Conservation (phyloP, 2,888 invertebrate genomes). For the Dendrolimus pini region DNA sequence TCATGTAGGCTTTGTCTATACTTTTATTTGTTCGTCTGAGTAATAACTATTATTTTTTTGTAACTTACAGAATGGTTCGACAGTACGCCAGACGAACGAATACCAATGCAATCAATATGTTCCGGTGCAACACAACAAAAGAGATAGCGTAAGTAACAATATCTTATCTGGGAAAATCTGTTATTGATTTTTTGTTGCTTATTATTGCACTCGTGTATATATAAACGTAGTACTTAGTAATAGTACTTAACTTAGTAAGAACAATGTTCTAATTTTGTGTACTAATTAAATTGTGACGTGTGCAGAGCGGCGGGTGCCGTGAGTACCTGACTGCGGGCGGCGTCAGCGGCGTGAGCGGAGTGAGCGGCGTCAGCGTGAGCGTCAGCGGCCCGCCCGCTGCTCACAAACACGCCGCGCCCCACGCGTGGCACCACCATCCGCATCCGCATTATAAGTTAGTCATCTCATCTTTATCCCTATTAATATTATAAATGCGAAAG, state of each 20-base stretch:
- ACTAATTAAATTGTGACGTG: no score
- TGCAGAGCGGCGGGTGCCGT: constrained; percentile 61
- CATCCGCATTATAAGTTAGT: constrained; percentile 62
- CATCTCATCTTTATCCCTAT: constrained; percentile 14
- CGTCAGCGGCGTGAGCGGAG: constrained; percentile 20
- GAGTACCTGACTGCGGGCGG: constrained; percentile 44
- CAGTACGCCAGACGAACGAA: constrained; percentile 57
- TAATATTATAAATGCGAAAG: not conserved
- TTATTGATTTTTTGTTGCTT: no score
- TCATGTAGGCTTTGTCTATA: no score
- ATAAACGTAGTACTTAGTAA: no score
- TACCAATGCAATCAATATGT: constrained; percentile 70
- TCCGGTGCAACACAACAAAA: constrained; percentile 58
- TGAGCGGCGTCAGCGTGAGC: constrained; percentile 43
- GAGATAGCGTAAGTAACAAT: constrained; percentile 51
- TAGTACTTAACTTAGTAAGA: no score
- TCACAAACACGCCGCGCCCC: constrained; percentile 49
- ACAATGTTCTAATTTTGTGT: no score
- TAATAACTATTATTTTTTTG: not conserved
- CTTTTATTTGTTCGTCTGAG: no score
- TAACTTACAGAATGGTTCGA: constrained; percentile 45
- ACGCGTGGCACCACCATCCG: constrained; percentile 65
- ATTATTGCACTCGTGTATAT: no score
- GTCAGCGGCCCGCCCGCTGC: constrained; percentile 61
- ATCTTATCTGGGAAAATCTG: no score